These are phyloP conservation scores for Rhamnusium bicolor DNA, from an alignment of 2,888 invertebrate genomes.

Conservation along the genomic window DNA sequence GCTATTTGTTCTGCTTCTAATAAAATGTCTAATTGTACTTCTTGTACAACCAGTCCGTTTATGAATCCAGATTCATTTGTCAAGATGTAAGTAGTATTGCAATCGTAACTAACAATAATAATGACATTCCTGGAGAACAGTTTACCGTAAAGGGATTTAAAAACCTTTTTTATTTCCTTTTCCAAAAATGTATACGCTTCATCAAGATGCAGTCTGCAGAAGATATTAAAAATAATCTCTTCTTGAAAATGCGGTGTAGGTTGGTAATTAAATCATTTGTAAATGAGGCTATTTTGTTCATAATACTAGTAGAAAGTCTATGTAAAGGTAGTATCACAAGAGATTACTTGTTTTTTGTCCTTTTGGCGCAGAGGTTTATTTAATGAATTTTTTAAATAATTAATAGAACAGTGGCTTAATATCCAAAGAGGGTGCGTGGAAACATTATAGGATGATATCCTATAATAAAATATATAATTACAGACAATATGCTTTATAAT, in stretches of 20 bases:
- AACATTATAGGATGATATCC: too few relatives aligned
- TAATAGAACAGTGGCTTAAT: too few relatives aligned
- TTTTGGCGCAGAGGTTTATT: too few relatives aligned
- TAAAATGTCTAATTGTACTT: conserved; percentile 17
- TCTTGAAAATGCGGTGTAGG: background rate
- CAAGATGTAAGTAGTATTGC: conserved; percentile 28
- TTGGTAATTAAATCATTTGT: background rate
- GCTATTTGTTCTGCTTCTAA: background rate
- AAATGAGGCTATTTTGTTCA: background rate
- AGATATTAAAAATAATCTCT: background rate
- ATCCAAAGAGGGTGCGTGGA: too few relatives aligned
- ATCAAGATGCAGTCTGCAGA: background rate
- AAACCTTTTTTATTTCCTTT: conserved; percentile 1
- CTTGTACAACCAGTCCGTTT: conserved; percentile 7
- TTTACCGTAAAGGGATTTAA: conserved; percentile 26
- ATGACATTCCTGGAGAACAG: conserved; percentile 42
- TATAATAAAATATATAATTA: too few relatives aligned
- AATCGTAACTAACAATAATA: conserved; percentile 28
- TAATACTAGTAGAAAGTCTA: background rate
- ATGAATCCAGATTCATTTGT: conserved; percentile 23
- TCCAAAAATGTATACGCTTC: background rate
- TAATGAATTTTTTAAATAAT: too few relatives aligned
- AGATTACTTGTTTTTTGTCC: too few relatives aligned
- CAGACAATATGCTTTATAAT: too few relatives aligned
- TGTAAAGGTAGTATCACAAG: too few relatives aligned